Base-by-base conservation (phyloP, 2,888 invertebrate genomes). In the Branchipolynoe longqiensis region DNA sequence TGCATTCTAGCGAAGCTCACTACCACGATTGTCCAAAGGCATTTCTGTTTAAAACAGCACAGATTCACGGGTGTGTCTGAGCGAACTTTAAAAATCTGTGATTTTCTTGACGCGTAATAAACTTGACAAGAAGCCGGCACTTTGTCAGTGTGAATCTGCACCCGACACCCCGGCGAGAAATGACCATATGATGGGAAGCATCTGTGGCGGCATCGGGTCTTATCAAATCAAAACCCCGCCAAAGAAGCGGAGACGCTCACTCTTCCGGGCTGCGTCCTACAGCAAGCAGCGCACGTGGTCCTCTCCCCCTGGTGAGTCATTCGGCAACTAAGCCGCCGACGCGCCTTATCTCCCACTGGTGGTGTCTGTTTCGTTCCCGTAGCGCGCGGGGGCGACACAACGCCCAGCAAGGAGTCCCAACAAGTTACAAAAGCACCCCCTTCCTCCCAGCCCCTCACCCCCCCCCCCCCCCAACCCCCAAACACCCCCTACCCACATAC, bases 251-350 rank as follows among this genome's bases (percentile, higher is more conserved):
- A 59, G 6, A 12, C 6, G n/a, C 59, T 59, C 25, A 14, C 14
- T 14, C 8, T 6, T n/a, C 14, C 59, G 25, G 59, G 14, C n/a
- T 4, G n/a, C 59, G 6, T 6, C 8, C 59, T 59, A 59, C 22
- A 25, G 14, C 33, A 64, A 69, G 8, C 38, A 25, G 69, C 38
- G 69, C 69, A 62, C 31, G 62, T 62, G 62, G n/a, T 25, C 14
- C 12, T 8, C 62, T 33, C 62, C 69, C 69, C 69, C 69, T 69
- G 69, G 69, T 69, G 69, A 69, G 36, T 69, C 69, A 69, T 69
- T 1, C 1, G 69, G 2, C 12, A 69, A 69, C 69, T 69, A 69
- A 8, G 36, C 1, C 38, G 69, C 69, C 62, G 62, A 18, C 48
- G 8, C 48, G 8, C 48, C 48, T 62, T 62, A 62, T 62, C 62